Evolutionary conservation across 2,113 vertebrate species (phyloP), one percentile per base, ranked within the genome.

Genomic region (Cynoglossus semilaevis): DNA sequence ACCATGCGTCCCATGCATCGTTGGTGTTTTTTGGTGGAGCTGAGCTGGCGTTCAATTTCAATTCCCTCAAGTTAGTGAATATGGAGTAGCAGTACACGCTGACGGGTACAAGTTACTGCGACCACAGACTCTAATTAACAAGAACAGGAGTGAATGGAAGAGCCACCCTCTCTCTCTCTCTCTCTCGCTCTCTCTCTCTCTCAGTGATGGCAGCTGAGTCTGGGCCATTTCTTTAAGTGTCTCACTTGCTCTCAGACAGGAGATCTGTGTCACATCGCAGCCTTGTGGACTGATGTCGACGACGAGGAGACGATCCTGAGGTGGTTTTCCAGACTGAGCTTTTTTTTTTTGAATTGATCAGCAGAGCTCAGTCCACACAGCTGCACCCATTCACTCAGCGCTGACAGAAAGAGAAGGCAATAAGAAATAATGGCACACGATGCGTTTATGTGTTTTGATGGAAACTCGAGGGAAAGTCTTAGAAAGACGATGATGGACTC

Each of bases 81-180:
- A 88, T 77, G 79, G 72, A 56, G 74, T 72, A 81, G 77, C 54
- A 10, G 77, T 58, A 64, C 71, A 84, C 54, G 76, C 71, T 85
- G 86, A 88, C 88, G 84, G 84, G 82, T 85, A 88, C 86, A 86
- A 85, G 85, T 87, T 82, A 83, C 83, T 85, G 81, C 76, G 54
- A 51, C 60, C 82, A 83, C 85, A 88, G 85, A 79, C 75, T 65
- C 83, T 90, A 92, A 91, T 92, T 90, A 89, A 78, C 79, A 64
- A 77, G 63, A 65, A 76, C 70, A 64, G 72, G 76, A 81, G 75
- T 78, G n/a, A 79, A 83, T 74, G 55, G 74, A 44, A 61, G 65
- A 69, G 77, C 69, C 51, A 44, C 58, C 63, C 63, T 84, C 71
- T 37, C 69, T 74, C 22, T 29, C 63, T 84, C 71, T 37, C 69